phyloP scores from a whole-genome alignment of 2,888 invertebrate species.

The Zele albiditarsus region DNA sequence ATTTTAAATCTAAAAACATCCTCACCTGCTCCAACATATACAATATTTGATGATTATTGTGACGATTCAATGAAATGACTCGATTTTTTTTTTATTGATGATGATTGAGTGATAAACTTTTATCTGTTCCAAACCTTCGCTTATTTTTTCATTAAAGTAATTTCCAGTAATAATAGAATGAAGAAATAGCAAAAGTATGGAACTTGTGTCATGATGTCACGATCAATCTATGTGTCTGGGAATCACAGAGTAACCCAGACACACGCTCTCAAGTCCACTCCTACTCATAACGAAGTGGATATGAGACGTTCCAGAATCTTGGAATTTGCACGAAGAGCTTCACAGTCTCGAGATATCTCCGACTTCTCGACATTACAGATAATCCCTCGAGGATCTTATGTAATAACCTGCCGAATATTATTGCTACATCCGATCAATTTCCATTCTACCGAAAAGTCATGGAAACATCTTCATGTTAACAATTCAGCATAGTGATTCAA shows the following conservation, averaged over 20 bases:
- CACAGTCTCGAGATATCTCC: conserved; percentile 10
- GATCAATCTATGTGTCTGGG: background rate
- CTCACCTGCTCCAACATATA: conserved; percentile 23
- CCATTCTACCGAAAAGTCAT: background rate
- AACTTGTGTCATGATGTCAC: background rate
- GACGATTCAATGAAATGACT: conserved; percentile 15
- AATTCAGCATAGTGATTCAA: background rate
- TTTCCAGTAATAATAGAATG: background rate
- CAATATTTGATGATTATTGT: background rate
- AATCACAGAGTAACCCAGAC: conserved; percentile 40
- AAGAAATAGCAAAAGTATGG: background rate
- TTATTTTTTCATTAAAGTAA: no score
- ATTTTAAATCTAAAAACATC: conserved; percentile 1
- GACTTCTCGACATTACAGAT: background rate
- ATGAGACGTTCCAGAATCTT: conserved; percentile 38
- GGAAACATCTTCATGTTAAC: background rate
- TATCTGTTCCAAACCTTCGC: no score
- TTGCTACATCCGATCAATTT: background rate
- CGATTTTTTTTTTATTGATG: background rate
- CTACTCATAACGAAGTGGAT: conserved; percentile 16
- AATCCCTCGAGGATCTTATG: conserved; percentile 4
- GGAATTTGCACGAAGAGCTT: conserved; percentile 5
- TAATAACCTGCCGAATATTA: conserved; percentile 10
- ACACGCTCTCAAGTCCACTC: conserved; percentile 31
- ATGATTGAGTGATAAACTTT: no score